Evolutionary conservation across 2,888 invertebrate species (phyloP).

Genomic region (Eudemis profundana): DNA sequence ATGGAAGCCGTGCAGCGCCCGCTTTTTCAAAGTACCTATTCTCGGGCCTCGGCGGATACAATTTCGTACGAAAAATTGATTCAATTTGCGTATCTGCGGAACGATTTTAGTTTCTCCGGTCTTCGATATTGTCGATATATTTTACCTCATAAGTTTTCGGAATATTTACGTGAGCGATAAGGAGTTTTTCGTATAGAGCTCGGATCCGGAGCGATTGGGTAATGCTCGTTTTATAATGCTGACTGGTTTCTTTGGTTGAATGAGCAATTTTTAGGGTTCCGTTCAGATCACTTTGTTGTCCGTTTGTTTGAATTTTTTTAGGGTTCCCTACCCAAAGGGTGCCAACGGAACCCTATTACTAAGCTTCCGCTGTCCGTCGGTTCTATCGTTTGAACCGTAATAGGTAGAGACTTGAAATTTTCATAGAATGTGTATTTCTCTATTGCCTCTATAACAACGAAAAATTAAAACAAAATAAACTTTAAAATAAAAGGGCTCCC

Average conservation of each 20-base stretch:
- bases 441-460: too few relatives aligned
- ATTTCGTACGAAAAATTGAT: slow-evolving; percentile 74
- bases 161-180: slow-evolving; percentile 48
- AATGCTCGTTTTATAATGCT: slow-evolving; percentile 17
- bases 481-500: too few relatives aligned
- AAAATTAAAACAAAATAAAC: too few relatives aligned
- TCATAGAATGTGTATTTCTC: too few relatives aligned
- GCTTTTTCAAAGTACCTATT: slow-evolving; percentile 30
- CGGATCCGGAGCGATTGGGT: slow-evolving; percentile 9
- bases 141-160: slow-evolving; percentile 45
- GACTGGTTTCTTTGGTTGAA: not conserved
- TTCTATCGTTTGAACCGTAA: too few relatives aligned
- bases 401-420: too few relatives aligned
- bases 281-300: too few relatives aligned
- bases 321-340: too few relatives aligned
- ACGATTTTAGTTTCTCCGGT: slow-evolving; percentile 61
- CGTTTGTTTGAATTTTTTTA: too few relatives aligned
- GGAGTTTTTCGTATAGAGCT: slow-evolving; percentile 41
- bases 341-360: too few relatives aligned
- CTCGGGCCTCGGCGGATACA: slow-evolving; percentile 57
- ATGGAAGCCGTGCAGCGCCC: not conserved
- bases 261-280: too few relatives aligned
- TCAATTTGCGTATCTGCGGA: slow-evolving; percentile 73
- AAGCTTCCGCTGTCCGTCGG: too few relatives aligned
- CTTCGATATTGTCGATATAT: slow-evolving; percentile 48